Base-by-base conservation (phyloP, 2,797 vertebrate genomes). In the Hozukius guyotensis region DNA sequence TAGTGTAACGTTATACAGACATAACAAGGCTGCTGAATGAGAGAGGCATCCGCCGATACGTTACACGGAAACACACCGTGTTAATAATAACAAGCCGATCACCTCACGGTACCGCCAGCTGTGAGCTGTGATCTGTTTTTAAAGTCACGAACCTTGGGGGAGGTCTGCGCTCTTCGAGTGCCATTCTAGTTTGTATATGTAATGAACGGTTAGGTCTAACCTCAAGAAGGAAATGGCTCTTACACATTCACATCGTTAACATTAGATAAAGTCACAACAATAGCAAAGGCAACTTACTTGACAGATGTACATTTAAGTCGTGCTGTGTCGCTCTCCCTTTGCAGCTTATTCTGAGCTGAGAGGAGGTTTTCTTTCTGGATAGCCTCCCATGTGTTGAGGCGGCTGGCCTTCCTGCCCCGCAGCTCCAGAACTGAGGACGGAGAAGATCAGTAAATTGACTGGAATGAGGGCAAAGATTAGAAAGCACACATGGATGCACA, bases 291-390 rank as follows among this genome's bases (percentile, higher is more conserved):
- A 22, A 88, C 92, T 88, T 89, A 98, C 97, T 97, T 98, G 83
- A 95, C 83, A 5, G 97, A 97, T 0, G 96, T 97, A 42, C 93
- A 91, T 77, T 95, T 96, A 14, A 98, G 95, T 1, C 95, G 91
- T 61, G 96, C 96, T 0, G 94, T 91, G 90, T 97, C 96, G 2
- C 96, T 96, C 29, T 97, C 96, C 22, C 96, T 91, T 36, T 94
- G 94, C 25, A 86, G 90, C 80, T 96, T 96, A 36, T 92, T 93
- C 14, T 93, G 95, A 0, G 81, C 88, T 3, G 95, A 89, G 22
- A 98, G 91, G 61, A 96, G 93, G 75, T 96, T 97, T 92, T 97
- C 97, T 83, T 97, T 97, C 82, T 97, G 96, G 63, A 96, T 95
- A 0, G 95, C 94, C 77, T 97, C 97, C 97, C 97, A 98, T 0